phyloP scores from a whole-genome alignment of 2,113 vertebrate species.

The Neomonachus schauinslandi region DNA sequence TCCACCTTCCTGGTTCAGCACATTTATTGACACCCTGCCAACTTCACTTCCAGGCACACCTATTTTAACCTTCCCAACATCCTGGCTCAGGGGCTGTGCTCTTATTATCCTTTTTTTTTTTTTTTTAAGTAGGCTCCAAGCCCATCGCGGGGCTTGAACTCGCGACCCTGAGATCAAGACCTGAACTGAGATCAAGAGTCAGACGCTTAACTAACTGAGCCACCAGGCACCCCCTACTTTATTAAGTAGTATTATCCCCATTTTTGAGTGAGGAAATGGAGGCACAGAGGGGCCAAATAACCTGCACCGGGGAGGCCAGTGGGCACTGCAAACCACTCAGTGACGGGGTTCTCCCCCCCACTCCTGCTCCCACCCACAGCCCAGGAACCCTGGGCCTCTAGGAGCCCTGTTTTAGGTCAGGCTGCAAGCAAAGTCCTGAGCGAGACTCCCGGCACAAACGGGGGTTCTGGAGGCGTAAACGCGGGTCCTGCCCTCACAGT shows the following conservation, averaged over 20 bases:
- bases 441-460: rapidly evolving
- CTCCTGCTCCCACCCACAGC: background rate
- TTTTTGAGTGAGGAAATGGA: background rate
- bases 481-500: rapidly evolving
- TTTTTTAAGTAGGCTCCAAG: background rate
- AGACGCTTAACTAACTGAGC: background rate
- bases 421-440: background rate
- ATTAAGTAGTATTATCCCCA: background rate
- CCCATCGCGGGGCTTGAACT: background rate
- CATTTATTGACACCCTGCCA: background rate
- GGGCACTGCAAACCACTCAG: background rate
- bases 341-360: rapidly evolving
- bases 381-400: background rate
- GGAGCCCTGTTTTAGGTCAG: background rate
- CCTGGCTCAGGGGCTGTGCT: background rate
- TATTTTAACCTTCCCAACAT: background rate
- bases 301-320: background rate
- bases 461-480: rapidly evolving
- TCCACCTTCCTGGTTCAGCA: rapidly evolving
- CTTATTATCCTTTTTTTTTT: background rate
- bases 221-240: background rate
- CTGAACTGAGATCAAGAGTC: background rate
- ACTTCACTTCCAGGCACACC: background rate
- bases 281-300: background rate
- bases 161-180: background rate